Evolutionary conservation across 2,797 vertebrate species (phyloP).

Genomic region (Alcedo quadribrachys): DNA sequence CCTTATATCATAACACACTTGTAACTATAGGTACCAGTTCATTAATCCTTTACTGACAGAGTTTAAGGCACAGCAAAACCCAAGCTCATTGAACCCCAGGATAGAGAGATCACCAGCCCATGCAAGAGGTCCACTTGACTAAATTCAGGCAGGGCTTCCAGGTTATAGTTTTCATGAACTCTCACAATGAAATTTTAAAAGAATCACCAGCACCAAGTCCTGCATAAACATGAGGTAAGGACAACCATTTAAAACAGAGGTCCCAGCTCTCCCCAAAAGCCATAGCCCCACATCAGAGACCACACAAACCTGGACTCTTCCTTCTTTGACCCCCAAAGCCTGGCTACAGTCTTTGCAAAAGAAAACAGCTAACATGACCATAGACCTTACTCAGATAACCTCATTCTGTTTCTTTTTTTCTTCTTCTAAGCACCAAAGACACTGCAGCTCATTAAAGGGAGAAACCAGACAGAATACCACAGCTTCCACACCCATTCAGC

Average conservation of each 20-base stretch:
- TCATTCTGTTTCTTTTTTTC: neutral
- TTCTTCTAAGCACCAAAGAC: neutral
- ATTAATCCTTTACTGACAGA: neutral
- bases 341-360: neutral
- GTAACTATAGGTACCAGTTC: fast-evolving
- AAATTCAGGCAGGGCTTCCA: neutral
- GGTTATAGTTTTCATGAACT: fast-evolving
- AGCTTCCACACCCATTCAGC: neutral
- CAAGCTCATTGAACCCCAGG: neutral
- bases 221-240: neutral
- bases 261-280: neutral
- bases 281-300: neutral
- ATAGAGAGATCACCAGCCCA: neutral
- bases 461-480: neutral
- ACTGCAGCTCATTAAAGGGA: neutral
- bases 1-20: neutral
- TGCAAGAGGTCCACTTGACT: neutral
- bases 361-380: fast-evolving
- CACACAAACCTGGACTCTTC: neutral
- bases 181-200: neutral
- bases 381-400: fast-evolving
- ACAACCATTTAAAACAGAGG: neutral
- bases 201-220: neutral
- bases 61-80: neutral
- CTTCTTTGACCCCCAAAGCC: neutral